Percentiles rank a stretch among this genome's conserved stretches.
Conservation (phyloP, 2,888 invertebrate genomes). For the Kuschelorhynchus macadamiae region DNA sequence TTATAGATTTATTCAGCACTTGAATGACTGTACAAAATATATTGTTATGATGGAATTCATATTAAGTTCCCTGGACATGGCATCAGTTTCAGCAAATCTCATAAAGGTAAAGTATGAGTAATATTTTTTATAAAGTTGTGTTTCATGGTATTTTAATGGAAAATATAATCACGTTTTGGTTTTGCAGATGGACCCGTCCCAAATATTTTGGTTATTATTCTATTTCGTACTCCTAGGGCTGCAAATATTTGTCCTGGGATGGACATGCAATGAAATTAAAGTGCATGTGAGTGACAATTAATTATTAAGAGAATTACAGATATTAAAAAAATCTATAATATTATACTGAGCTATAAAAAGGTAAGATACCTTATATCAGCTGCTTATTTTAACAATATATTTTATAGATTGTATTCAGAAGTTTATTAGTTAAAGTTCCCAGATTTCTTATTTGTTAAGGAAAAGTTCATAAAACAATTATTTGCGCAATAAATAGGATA, state of each 20-base stretch:
- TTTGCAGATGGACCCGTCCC: conserved; percentile 16
- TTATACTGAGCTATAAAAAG: too few species aligned
- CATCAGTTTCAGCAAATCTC: conserved; percentile 20
- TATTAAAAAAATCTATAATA: too few species aligned
- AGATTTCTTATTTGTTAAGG: too few species aligned
- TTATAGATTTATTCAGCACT: conserved; percentile 15
- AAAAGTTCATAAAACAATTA: too few species aligned
- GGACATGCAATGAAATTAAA: conserved; percentile 59
- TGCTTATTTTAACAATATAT: too few species aligned
- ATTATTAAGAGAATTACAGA: background rate
- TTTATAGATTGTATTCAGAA: too few species aligned
- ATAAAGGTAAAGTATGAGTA: conserved; percentile 15
- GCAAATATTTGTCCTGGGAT: conserved; percentile 58
- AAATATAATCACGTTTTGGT: too few species aligned
- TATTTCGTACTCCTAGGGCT: conserved; percentile 26
- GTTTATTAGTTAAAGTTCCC: too few species aligned
- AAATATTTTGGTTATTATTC: conserved; percentile 13
- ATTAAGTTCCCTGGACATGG: conserved; percentile 18
- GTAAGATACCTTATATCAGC: too few species aligned
- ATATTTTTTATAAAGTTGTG: too few species aligned
- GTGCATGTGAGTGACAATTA: conserved; percentile 55
- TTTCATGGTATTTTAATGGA: background rate
- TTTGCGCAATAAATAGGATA: too few species aligned
- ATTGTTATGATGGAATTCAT: conserved; percentile 17
- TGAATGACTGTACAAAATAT: conserved; percentile 7